phyloP scores from a whole-genome alignment of 2,888 invertebrate genomes.

The Pherbina coryleti region DNA sequence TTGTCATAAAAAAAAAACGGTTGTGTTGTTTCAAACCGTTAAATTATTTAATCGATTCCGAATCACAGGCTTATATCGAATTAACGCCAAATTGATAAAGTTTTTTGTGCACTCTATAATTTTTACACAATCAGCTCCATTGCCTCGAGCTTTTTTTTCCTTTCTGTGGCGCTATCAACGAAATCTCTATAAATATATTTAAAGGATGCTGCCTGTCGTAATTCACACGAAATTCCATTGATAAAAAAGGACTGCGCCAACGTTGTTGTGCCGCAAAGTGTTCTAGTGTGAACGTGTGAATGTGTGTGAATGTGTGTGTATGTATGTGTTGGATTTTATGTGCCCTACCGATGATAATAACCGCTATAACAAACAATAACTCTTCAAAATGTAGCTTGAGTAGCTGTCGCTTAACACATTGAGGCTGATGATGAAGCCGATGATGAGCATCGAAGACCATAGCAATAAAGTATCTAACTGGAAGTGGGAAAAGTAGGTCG shows the following conservation, averaged over 20 bases:
- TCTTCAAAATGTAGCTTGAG: neutral
- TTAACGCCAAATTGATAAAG: no score
- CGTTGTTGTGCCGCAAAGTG: neutral
- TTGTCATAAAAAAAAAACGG: no score
- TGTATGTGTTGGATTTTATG: neutral
- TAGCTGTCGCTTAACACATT: neutral
- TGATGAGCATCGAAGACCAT: neutral
- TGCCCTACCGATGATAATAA: neutral
- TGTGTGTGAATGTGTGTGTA: neutral
- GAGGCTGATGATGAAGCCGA: neutral
- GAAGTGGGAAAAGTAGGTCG: neutral
- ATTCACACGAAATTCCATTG: neutral
- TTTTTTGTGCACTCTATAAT: no score
- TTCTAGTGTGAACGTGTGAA: neutral
- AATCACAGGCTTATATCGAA: no score
- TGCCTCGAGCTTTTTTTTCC: neutral
- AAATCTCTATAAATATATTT: conserved; percentile 53
- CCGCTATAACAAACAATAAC: neutral
- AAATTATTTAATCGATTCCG: no score
- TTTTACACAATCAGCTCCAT: no score
- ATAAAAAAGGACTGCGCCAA: neutral
- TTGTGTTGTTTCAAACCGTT: no score
- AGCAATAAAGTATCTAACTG: neutral
- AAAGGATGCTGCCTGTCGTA: conserved; percentile 41
- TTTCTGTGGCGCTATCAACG: conserved; percentile 1